Base-by-base conservation (phyloP, 2,888 invertebrate genomes). In the Meta bourneti region DNA sequence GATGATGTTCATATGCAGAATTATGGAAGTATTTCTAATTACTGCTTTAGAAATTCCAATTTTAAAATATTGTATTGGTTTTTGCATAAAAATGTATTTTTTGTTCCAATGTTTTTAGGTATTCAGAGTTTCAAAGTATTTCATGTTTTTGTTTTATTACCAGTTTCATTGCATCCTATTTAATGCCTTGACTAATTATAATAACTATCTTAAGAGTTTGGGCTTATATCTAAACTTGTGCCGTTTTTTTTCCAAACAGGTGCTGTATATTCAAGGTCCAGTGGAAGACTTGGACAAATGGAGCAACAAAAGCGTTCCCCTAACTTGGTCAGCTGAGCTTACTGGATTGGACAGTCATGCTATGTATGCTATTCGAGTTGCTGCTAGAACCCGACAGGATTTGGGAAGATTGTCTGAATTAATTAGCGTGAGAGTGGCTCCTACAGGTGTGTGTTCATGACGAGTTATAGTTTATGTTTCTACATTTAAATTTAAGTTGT, bases 231-330 rank as follows among this genome's bases (percentile, higher is more conserved):
- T 78, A 7, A 13, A 78, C 6, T 52, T 34, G 34, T 34, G 34
- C 11, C 11, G 9, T 9, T 8, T 88, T 61, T 80, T 71, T 52
- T n/a, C n/a, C 11, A 11, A 13, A 51, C 48, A 93, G 93, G 94
- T 95, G 79, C 85, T 94, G 51, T 94, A 94, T 85, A 93, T 93
- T 34, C 93, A 93, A 75, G 97, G 98, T 0, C 98, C 98, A 0
- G 98, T 98, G 0, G 98, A 98, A 94, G 98, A 98, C 95, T 95
- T 98, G 89, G 98, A 98, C 94, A 97, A 97, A 94, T 98, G 98
- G 98, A 97, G 97, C 94, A 97, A 97, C 91, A 98, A 98, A 94
- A 96, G 96, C 9, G 97, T 98, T 7, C 97, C 97, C 1, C 96
- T 98, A 8, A 98, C 98, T 0, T 97, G 97, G 95, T 98, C 98